Conservation (phyloP, 2,113 vertebrate genomes). For the Athene cunicularia region DNA sequence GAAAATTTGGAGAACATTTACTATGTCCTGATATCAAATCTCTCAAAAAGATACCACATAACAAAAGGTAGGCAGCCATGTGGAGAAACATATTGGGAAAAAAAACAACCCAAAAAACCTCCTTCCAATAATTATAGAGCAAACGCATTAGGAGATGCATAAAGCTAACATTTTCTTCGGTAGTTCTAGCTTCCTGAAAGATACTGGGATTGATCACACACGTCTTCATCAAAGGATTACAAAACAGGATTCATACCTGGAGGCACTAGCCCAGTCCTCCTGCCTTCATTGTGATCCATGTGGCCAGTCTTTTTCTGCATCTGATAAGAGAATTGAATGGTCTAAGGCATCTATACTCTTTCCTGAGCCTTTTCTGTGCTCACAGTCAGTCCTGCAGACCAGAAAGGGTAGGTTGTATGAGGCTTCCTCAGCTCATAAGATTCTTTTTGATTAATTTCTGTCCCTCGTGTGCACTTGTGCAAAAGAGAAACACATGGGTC, state of each 20-base stretch:
- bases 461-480: not conserved
- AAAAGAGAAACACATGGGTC: conserved; percentile 8
- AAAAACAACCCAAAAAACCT: rapidly evolving
- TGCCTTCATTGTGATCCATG: not conserved
- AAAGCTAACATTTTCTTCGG: not conserved
- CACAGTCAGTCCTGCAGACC: not conserved
- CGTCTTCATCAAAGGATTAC: not conserved
- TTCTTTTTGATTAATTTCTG: not conserved
- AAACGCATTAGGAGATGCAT: not conserved
- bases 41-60: not conserved
- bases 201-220: not conserved
- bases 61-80: not conserved
- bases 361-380: not conserved
- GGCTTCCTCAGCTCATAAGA: not conserved
- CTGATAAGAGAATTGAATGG: not conserved
- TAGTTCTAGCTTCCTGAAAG: not conserved
- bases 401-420: not conserved
- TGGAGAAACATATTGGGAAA: not conserved
- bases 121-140: not conserved
- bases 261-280: not conserved
- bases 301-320: not conserved
- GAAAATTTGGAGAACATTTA: not conserved
- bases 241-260: not conserved
- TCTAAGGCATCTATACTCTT: not conserved
- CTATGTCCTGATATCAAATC: not conserved